Evolutionary conservation across 2,113 vertebrate genomes (phyloP), one percentile per base, ranked within the genome.

Genomic region (Cochlearius cochlearius): DNA sequence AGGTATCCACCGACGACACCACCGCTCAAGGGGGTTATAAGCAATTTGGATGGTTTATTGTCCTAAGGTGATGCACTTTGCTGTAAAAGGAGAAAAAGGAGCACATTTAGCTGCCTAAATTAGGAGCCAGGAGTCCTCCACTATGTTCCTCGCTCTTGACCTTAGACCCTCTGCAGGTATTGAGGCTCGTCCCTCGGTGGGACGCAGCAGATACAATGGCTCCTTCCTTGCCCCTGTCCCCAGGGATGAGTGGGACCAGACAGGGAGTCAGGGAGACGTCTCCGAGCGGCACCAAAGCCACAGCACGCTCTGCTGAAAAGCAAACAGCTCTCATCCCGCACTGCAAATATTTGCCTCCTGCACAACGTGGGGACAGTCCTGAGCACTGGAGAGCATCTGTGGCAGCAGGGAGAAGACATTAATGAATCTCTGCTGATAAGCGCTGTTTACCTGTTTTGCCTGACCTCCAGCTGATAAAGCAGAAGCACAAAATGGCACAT

Each of bases 361-460:
- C 2, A 1, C 0, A 4, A 39, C 1, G 0, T 2, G 1, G 80
- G 34, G 36, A 78, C 68, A 32, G 4, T 15, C 38, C 64, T 21
- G 9, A 60, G 68, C 29, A 0, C 75, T 21, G 59, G 62, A 72
- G 71, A 92, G 69, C 73, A 15, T 20, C 78, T 2, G 15, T 66
- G 85, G 50, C 92, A 86, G 78, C 75, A 22, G 38, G 18, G 53
- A n/a, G 19, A 38, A 56, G 62, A n/a, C 32, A 18, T 53, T 76
- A 66, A 73, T 52, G 89, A 69, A 67, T 47, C 79, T 86, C 52
- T 63, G 39, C 86, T 91, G 76, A 81, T 64, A 63, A 89, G 39
- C 72, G 17, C 52, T 88, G 29, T 92, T 80, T 63, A 74, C 86
- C 75, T 94, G 67, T 12, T 87, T 32, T 55, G 76, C 59, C 72